phyloP scores from a whole-genome alignment of 53 echinoderm and acorn worm genomes.

The Patiria pectinifera region DNA sequence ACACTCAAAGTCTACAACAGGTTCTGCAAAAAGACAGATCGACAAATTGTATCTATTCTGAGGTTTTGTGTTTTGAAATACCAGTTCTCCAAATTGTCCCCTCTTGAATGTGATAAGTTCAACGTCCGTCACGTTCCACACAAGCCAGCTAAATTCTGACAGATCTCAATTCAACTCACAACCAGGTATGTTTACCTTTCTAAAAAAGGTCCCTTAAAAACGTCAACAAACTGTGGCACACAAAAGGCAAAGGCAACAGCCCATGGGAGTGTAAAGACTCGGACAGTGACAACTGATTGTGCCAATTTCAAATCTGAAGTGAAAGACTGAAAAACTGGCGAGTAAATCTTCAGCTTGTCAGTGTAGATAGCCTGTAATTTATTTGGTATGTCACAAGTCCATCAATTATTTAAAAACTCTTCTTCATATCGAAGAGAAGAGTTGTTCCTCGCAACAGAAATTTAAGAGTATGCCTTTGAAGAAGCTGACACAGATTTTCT shows the following conservation, averaged over 20 bases:
- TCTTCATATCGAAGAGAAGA: too few species aligned
- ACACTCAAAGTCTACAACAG: not conserved
- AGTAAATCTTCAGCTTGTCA: too few species aligned
- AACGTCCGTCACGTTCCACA: constrained; percentile 27
- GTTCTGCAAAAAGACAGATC: not conserved
- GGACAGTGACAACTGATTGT: constrained; percentile 27
- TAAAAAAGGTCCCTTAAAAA: too few species aligned
- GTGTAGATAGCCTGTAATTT: too few species aligned
- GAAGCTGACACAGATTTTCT: too few species aligned
- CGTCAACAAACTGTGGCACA: not conserved
- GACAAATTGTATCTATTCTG: not conserved
- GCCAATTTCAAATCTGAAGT: not conserved
- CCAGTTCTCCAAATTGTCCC: not conserved
- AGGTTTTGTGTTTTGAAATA: not conserved
- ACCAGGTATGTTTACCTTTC: constrained; percentile 28
- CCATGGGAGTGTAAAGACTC: constrained; percentile 33
- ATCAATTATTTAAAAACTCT: not conserved
- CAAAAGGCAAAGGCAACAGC: constrained; percentile 52
- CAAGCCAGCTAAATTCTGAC: constrained; percentile 37
- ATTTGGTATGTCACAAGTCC: too few species aligned
- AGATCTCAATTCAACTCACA: not conserved
- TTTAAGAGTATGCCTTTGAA: not conserved
- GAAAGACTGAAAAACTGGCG: not conserved
- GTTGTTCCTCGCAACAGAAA: too few species aligned
- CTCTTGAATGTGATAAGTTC: not conserved